Base-by-base conservation (phyloP, 1,140 invertebrate species). In the Mamestra configurata region DNA sequence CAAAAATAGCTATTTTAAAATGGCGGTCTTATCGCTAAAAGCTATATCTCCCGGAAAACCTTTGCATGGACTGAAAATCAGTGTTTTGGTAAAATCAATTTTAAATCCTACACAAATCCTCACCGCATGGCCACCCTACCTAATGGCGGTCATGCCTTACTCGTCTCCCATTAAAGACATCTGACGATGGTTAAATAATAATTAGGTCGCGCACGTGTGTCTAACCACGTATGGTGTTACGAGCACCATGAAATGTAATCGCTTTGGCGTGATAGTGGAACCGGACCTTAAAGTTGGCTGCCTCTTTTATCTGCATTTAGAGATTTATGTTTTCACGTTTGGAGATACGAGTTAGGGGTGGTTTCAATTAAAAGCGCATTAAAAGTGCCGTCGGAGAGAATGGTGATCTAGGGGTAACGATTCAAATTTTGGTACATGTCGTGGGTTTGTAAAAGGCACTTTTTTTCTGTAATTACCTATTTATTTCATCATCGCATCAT, bases 151-250 rank as follows among this genome's bases (percentile, higher is more conserved):
- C 75, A 77, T 77, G 61, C 77, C 76, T 78, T 79, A 79, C 68
- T 59, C 72, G 70, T 57, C 66, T 22, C 46, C 81, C 80, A 83
- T 84, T 81, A 85, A 87, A 87, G 82, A 83, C 84, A 87, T 87
- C 84, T 87, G 84, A 85, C 84, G 77, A 85, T 82, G 80, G 79
- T 82, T 81, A 84, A 85, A 84, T 87, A 82, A 83, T 85, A 85
- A 85, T 81, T 79, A 79, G 82, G 83, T 73, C 78, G 77, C 76
- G 77, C 83, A 84, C 85, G 79, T 82, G 83, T 81, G 73, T 31
- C 24, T 24, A 57, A 70, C 68, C 70, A 40, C 20, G 40, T 24
- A 75, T 53, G 55, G 20, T 51, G 31, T 75, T 75, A 77, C 53
- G 59, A 66, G 59, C 61, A 77, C 46, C 53, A 77, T 77, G 27